Conservation (phyloP, 2,888 invertebrate genomes). For the Pammene aurita region DNA sequence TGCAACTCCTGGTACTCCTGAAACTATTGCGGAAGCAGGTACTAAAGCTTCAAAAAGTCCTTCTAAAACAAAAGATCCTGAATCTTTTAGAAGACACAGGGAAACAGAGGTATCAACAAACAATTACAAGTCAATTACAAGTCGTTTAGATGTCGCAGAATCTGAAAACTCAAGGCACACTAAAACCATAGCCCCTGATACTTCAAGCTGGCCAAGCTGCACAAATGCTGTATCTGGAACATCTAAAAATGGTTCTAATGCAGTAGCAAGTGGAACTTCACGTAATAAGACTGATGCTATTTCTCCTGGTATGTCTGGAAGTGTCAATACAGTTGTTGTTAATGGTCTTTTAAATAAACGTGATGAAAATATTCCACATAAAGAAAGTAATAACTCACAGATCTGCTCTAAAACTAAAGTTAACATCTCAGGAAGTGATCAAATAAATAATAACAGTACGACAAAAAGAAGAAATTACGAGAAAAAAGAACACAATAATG, state of each 20-base stretch:
- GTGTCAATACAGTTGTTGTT: not conserved
- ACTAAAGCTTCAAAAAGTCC: not conserved
- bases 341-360: not conserved
- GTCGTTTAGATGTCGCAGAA: not conserved
- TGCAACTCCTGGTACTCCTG: not conserved
- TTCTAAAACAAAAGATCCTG: not conserved
- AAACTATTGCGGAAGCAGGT: not conserved
- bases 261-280: not conserved
- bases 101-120: not conserved
- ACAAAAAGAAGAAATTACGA: conserved; percentile 3
- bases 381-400: not conserved
- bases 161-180: not conserved
- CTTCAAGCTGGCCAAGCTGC: not conserved
- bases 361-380: not conserved
- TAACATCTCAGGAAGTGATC: not conserved
- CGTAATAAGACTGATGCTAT: not conserved
- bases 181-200: not conserved
- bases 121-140: not conserved
- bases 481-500: conserved; percentile 10
- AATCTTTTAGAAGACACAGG: not conserved
- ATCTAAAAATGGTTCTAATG: not conserved
- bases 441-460: not conserved
- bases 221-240: not conserved
- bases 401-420: not conserved
- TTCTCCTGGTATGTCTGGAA: not conserved